These are phyloP conservation scores for Micrasema longulum DNA, from an alignment of 1,140 invertebrate species.

Conservation along the genomic window DNA sequence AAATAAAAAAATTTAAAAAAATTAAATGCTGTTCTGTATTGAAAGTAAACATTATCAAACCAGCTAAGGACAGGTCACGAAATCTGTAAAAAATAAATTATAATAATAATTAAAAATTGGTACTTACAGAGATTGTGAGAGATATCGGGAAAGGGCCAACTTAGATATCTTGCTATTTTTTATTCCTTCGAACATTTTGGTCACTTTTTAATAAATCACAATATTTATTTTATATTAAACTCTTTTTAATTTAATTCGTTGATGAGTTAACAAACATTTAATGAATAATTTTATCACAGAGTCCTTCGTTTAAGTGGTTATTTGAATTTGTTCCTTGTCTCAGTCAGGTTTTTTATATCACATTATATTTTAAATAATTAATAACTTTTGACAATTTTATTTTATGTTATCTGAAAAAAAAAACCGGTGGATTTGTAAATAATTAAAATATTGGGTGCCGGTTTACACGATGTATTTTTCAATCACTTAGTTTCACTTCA, in stretches of 20 bases:
- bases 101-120: not conserved
- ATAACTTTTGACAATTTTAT: slow-evolving; percentile 19
- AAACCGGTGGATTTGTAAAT: too few species aligned
- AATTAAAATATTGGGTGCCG: too few species aligned
- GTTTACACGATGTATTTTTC: too few species aligned
- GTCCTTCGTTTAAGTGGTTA: slow-evolving; percentile 41
- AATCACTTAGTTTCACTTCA: too few species aligned
- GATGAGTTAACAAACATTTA: slow-evolving; percentile 32
- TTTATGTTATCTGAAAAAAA: slow-evolving; percentile 20
- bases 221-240: slow-evolving; percentile 8
- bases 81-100: too few species aligned
- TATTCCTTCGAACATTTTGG: slow-evolving; percentile 77
- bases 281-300: slow-evolving; percentile 34
- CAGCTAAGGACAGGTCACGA: too few species aligned
- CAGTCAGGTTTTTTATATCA: slow-evolving; percentile 44
- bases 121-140: slow-evolving; percentile 79
- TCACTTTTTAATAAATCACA: slow-evolving; percentile 59
- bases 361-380: slow-evolving; percentile 44
- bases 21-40: too few species aligned
- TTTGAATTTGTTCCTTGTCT: slow-evolving; percentile 36
- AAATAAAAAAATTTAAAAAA: too few species aligned
- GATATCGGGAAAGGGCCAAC: slow-evolving; percentile 76
- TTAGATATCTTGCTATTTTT: slow-evolving; percentile 79
- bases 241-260: slow-evolving; percentile 22
- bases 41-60: too few species aligned